Evolutionary conservation across 2,888 invertebrate species (phyloP).

Genomic region (Drosophila subsilvestris): DNA sequence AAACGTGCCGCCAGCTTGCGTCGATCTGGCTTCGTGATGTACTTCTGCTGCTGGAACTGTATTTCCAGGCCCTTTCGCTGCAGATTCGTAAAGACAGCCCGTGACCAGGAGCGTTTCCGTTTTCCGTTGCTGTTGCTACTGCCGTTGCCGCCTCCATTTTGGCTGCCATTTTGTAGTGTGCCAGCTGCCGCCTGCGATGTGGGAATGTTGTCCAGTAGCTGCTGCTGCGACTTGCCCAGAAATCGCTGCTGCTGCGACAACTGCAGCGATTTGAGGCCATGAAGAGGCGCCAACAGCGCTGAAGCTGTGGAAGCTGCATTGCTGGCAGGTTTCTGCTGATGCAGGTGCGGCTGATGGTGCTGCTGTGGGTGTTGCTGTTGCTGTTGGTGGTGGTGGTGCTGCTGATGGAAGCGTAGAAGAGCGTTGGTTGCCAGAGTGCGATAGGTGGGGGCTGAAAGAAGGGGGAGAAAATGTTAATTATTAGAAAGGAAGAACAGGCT

Average conservation of each 20-base stretch:
- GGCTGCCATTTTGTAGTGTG: conserved; percentile 44
- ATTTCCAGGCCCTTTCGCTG: conserved; percentile 97
- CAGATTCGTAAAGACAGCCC: conserved; percentile 97
- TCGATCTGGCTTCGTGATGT: conserved; percentile 97
- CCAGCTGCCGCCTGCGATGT: conserved; percentile 30
- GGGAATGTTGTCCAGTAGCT: conserved; percentile 72
- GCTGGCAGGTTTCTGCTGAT: conserved; percentile 56
- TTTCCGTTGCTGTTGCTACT: conserved; percentile 84
- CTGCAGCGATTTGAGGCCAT: conserved; percentile 78
- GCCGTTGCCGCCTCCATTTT: conserved; percentile 34
- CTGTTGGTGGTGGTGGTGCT: conserved; percentile 61
- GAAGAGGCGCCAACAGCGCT: conserved; percentile 75
- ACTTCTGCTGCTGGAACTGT: conserved; percentile 96
- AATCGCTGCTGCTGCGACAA: conserved; percentile 70
- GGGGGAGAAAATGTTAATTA: background rate
- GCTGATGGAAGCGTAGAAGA: conserved; percentile 77
- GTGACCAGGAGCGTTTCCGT: conserved; percentile 96
- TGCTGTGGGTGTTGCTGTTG: conserved; percentile 53
- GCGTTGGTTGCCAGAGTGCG: conserved; percentile 72
- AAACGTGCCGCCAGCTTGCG: conserved; percentile 95
- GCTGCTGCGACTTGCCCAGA: conserved; percentile 63
- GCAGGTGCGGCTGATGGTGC: conserved; percentile 54
- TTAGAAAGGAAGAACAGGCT: background rate
- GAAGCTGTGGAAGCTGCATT: conserved; percentile 53
- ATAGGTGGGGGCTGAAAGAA: conserved; percentile 44